Conservation (phyloP, 1,140 invertebrate species). For the Zaprionus kolodkinae region DNA sequence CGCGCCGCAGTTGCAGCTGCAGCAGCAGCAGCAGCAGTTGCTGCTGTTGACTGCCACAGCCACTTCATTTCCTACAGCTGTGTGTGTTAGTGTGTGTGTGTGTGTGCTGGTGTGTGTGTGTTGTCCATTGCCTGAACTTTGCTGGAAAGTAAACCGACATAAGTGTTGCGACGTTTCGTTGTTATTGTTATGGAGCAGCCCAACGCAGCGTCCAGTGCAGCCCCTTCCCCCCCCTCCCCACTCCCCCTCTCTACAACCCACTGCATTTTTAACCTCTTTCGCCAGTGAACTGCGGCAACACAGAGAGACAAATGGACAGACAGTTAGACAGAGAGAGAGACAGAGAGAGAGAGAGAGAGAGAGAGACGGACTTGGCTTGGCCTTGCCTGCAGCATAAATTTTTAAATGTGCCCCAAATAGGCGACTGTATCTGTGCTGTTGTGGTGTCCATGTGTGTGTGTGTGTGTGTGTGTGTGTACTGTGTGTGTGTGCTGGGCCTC, state of each 20-base stretch:
- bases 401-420: slow-evolving; percentile 64
- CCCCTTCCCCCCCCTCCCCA: background rate
- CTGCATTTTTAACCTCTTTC: slow-evolving; percentile 37
- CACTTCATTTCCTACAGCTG: slow-evolving; percentile 64
- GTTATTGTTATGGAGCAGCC: slow-evolving; percentile 58
- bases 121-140: slow-evolving; percentile 41
- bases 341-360: background rate
- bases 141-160: slow-evolving; percentile 73
- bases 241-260: background rate
- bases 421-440: background rate
- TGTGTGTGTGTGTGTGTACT: background rate
- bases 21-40: slow-evolving; percentile 1
- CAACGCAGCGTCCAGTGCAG: slow-evolving; percentile 8
- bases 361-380: slow-evolving; percentile 28
- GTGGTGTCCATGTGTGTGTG: background rate
- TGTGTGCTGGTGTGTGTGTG: slow-evolving; percentile 8
- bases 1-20: slow-evolving; percentile 30
- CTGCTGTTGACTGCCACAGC: slow-evolving; percentile 51
- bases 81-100: slow-evolving; percentile 17
- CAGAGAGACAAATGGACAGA: slow-evolving; percentile 16
- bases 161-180: slow-evolving; percentile 75
- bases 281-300: slow-evolving; percentile 11
- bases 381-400: slow-evolving; percentile 76
- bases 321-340: background rate
- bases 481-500: background rate